phyloP scores from a whole-genome alignment of 2,888 invertebrate species.

The Nemotelus nigrinus region DNA sequence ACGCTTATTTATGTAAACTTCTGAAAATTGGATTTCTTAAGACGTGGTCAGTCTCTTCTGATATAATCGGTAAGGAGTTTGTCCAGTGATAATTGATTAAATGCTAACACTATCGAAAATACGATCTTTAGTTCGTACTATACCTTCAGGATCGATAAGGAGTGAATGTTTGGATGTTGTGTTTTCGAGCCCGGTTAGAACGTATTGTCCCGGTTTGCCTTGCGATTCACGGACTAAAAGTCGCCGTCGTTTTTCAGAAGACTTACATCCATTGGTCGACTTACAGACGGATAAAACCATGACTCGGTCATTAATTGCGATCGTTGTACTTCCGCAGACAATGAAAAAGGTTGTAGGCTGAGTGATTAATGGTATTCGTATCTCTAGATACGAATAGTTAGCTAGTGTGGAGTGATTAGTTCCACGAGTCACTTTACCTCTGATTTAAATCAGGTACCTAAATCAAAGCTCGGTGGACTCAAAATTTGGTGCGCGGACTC shows the following conservation, averaged over 20 bases:
- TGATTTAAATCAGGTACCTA: too few species aligned
- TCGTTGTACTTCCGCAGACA: conserved; percentile 66
- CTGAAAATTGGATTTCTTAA: conserved; percentile 78
- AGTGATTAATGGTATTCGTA: conserved; percentile 48
- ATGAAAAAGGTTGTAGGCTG: conserved; percentile 67
- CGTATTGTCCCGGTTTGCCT: conserved; percentile 92
- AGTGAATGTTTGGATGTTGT: conserved; percentile 86
- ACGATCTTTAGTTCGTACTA: conserved; percentile 95
- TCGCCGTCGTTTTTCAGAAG: conserved; percentile 84
- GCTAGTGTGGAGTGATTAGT: too few species aligned
- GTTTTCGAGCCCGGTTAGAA: conserved; percentile 93
- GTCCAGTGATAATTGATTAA: conserved; percentile 95
- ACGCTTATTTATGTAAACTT: conserved; percentile 9
- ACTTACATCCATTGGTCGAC: too few species aligned
- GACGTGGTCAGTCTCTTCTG: conserved; percentile 93
- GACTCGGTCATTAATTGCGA: conserved; percentile 80
- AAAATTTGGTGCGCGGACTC: too few species aligned
- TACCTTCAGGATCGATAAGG: conserved; percentile 95
- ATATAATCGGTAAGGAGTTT: conserved; percentile 94
- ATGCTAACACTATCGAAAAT: conserved; percentile 95
- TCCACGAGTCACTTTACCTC: too few species aligned
- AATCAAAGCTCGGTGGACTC: not conserved
- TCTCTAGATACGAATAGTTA: conserved; percentile 48
- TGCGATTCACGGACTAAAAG: conserved; percentile 96
- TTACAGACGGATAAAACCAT: conserved; percentile 97